Conservation (phyloP, 2,113 vertebrate genomes). For the Oreotragus oreotragus region DNA sequence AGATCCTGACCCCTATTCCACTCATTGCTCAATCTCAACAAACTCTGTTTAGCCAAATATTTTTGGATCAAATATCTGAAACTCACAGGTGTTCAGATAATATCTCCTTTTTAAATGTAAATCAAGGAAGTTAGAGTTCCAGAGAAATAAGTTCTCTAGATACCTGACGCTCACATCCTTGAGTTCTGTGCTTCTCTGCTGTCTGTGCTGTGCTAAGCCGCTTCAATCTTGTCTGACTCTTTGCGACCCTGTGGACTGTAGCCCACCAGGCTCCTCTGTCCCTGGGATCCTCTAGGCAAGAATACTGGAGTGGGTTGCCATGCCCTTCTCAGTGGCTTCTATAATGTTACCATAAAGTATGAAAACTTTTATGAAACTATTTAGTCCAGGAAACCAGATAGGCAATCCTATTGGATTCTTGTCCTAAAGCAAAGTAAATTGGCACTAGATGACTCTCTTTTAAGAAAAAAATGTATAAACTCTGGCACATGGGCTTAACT, state of each 20-base stretch:
- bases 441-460: background rate
- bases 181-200: background rate
- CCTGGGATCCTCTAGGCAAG: background rate
- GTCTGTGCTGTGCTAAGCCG: background rate
- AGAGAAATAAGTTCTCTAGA: background rate
- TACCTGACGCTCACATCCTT: background rate
- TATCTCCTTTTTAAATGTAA: background rate
- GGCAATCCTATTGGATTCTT: background rate
- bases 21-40: background rate
- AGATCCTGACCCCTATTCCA: background rate
- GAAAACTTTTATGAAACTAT: background rate
- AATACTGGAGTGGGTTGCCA: background rate
- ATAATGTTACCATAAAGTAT: background rate
- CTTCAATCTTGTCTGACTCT: background rate
- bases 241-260: background rate
- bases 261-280: background rate
- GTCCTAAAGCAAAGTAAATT: background rate
- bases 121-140: background rate
- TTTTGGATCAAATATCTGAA: background rate
- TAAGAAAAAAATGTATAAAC: background rate
- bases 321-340: background rate
- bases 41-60: background rate
- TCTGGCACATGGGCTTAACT: background rate
- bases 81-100: background rate
- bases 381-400: background rate